These are phyloP conservation scores for Epirrhoe tristata DNA, from an alignment of 2,888 invertebrate species.

Conservation along the genomic window DNA sequence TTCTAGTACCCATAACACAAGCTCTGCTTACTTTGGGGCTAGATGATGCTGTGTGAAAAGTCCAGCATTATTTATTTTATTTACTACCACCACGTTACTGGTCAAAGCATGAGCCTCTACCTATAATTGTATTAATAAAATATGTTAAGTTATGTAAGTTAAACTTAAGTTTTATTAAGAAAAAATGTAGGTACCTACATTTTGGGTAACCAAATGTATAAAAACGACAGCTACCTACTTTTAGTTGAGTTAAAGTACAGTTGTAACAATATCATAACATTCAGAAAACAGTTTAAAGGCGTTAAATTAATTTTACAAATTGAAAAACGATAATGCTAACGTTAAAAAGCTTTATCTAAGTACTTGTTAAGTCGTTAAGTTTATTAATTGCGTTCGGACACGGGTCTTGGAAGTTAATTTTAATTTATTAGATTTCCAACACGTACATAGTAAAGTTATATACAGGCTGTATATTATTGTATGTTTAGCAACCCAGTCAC, in stretches of 20 bases:
- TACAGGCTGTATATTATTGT: not conserved
- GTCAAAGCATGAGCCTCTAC: no score
- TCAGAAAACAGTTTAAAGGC: slow-evolving; percentile 30
- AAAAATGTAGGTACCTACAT: no score
- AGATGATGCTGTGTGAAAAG: no score
- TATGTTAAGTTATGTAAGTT: no score
- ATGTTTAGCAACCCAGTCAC: no score
- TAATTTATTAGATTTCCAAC: slow-evolving; percentile 37
- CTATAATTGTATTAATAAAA: no score
- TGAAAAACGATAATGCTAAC: slow-evolving; percentile 63
- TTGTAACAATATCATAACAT: not conserved
- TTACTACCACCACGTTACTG: no score
- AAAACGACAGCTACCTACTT: not conserved
- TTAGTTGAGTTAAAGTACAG: not conserved
- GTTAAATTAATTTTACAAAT: slow-evolving; percentile 58
- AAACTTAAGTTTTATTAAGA: no score
- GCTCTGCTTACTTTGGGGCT: no score
- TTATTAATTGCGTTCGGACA: slow-evolving; percentile 69
- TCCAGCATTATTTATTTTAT: no score
- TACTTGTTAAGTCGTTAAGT: slow-evolving; percentile 80
- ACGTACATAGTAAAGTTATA: not conserved
- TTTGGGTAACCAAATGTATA: not conserved
- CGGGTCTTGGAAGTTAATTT: slow-evolving; percentile 75
- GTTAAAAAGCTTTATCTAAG: slow-evolving; percentile 74
- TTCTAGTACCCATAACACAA: no score